Percentiles rank a stretch among this genome's conserved stretches.
Evolutionary conservation across 2,888 invertebrate species (phyloP).

Genomic region (Scaptomyza polygonia): DNA sequence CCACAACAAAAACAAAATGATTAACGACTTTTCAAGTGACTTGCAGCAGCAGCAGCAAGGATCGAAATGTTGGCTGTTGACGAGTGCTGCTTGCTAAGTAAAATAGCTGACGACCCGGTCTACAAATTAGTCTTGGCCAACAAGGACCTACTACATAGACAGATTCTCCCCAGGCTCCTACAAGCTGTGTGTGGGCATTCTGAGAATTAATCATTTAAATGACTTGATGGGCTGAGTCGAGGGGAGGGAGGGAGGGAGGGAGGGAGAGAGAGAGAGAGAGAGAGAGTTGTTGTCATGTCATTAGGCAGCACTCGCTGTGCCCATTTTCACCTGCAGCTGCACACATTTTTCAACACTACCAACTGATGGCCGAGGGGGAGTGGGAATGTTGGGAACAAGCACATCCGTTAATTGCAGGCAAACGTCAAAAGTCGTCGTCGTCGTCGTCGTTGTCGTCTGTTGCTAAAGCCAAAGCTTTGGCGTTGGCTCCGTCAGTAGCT

Average conservation of each 20-base stretch:
- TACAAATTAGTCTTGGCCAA: slow-evolving; percentile 72
- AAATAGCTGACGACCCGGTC: slow-evolving; percentile 46
- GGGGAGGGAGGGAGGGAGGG: slow-evolving; percentile 2
- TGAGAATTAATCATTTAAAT: slow-evolving; percentile 82
- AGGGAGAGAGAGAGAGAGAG: neutral
- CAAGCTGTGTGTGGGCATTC: slow-evolving; percentile 62
- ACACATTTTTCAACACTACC: slow-evolving; percentile 74
- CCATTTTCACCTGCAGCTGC: slow-evolving; percentile 66
- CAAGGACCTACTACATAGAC: slow-evolving; percentile 52
- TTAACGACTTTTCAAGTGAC: slow-evolving; percentile 84
- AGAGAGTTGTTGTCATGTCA: slow-evolving; percentile 61
- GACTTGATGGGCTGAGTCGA: too few species aligned
- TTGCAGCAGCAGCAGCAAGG: slow-evolving; percentile 73
- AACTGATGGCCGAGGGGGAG: neutral
- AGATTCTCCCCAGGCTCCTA: slow-evolving; percentile 3
- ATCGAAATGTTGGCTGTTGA: slow-evolving; percentile 45
- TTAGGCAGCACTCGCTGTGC: slow-evolving; percentile 73
- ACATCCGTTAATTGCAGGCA: slow-evolving; percentile 82
- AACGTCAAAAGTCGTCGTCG: slow-evolving; percentile 82
- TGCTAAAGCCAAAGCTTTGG: slow-evolving; percentile 64
- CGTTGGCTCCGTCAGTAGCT: slow-evolving; percentile 67
- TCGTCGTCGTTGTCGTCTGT: slow-evolving; percentile 55
- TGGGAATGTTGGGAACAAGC: slow-evolving; percentile 23
- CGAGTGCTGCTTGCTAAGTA: slow-evolving; percentile 15
- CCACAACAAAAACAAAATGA: slow-evolving; percentile 70